These are phyloP conservation scores for Drosophila kuntzei DNA, from an alignment of 2,888 invertebrate species.

Conservation along the genomic window DNA sequence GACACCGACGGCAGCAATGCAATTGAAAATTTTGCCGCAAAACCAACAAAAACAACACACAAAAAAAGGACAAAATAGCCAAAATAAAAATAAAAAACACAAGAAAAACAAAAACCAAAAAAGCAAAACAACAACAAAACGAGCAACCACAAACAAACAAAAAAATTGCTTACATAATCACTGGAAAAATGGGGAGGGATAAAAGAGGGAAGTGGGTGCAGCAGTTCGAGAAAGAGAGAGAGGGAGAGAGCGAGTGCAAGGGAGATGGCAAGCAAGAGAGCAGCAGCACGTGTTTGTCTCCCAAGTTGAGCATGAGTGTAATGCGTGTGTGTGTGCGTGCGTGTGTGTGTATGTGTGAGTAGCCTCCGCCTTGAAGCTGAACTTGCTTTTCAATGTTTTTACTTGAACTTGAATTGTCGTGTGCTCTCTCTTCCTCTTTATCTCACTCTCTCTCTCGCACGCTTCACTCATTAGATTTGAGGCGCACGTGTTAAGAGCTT, in stretches of 20 bases:
- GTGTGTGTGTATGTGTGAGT: conserved; percentile 30
- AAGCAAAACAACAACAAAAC: conserved; percentile 31
- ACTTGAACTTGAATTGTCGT: conserved; percentile 76
- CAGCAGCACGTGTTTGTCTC: conserved; percentile 59
- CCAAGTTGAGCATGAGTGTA: conserved; percentile 25
- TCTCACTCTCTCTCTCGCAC: conserved; percentile 23
- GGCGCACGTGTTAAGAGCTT: conserved; percentile 62
- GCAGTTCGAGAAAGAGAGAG: conserved; percentile 4
- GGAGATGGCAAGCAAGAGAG: conserved; percentile 13
- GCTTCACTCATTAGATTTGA: conserved; percentile 28
- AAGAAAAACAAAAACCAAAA: conserved; percentile 9
- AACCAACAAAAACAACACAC: conserved; percentile 22
- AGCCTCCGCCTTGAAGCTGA: conserved; percentile 72
- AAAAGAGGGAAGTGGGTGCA: conserved; percentile 13
- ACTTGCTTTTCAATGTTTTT: conserved; percentile 78
- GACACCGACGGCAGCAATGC: conserved; percentile 51
- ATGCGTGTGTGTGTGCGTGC: conserved; percentile 5
- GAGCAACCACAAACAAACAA: conserved; percentile 25
- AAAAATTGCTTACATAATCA: conserved; percentile 73
- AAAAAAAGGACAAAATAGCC: conserved; percentile 25
- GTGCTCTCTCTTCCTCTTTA: conserved; percentile 29
- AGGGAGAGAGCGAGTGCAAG: conserved; percentile 6
- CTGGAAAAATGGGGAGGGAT: conserved; percentile 39
- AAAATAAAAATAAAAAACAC: conserved; percentile 14
- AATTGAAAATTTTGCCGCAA: conserved; percentile 64